Evolutionary conservation across 2,888 invertebrate genomes (phyloP).

Genomic region (Drosophila mercatorum): DNA sequence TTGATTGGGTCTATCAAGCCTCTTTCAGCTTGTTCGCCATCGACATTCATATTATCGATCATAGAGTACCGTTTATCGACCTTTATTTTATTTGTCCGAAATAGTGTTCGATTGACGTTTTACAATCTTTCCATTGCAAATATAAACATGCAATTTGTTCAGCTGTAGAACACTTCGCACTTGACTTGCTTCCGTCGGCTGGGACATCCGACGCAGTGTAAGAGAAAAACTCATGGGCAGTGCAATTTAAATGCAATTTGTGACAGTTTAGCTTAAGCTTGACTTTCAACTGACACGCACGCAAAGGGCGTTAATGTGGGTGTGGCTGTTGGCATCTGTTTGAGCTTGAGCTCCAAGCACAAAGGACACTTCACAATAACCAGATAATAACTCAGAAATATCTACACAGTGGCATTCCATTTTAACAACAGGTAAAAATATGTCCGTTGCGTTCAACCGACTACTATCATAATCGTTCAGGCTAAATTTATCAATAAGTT

Average conservation of each 20-base stretch:
- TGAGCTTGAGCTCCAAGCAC: conserved; percentile 6
- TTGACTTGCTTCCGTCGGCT: background rate
- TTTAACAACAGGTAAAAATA: conserved; percentile 16
- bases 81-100: conserved; percentile 14
- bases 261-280: conserved; percentile 52
- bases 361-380: background rate
- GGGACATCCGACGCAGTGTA: background rate
- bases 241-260: conserved; percentile 74
- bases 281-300: conserved; percentile 67
- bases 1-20: too few species aligned
- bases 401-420: conserved; percentile 57
- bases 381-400: conserved; percentile 9
- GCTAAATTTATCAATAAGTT: background rate
- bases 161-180: conserved; percentile 7
- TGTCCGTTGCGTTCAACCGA: too few species aligned
- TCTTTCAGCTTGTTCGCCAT: too few species aligned
- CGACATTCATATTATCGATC: conserved; percentile 21
- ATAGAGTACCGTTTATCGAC: conserved; percentile 32
- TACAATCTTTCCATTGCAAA: conserved; percentile 22
- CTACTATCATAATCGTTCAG: background rate
- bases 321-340: background rate
- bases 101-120: conserved; percentile 6
- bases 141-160: conserved; percentile 9
- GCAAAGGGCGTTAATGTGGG: conserved; percentile 1
- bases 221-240: conserved; percentile 49